phyloP scores from a whole-genome alignment of 2,797 vertebrate species.

The Otolemur crassicaudatus region DNA sequence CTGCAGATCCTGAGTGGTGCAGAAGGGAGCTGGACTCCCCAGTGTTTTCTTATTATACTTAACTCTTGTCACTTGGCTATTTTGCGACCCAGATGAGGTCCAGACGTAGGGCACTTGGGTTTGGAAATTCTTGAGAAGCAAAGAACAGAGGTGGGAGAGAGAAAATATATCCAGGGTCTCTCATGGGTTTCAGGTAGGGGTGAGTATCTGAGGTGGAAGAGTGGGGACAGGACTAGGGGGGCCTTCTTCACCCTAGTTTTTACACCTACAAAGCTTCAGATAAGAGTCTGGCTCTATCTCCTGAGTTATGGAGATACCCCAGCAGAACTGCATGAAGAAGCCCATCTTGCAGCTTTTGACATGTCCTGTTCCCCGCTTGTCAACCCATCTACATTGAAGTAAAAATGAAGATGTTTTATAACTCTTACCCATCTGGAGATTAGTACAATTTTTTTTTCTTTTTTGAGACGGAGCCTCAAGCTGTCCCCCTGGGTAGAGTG shows the following conservation, averaged over 20 bases:
- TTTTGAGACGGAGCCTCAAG: too few species aligned
- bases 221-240: neutral
- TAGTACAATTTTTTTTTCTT: neutral
- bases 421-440: neutral
- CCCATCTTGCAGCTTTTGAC: neutral
- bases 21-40: neutral
- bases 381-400: neutral
- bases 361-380: neutral
- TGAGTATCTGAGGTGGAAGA: neutral
- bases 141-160: neutral
- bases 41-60: neutral
- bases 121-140: constrained; percentile 17
- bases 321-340: neutral
- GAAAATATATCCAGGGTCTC: neutral
- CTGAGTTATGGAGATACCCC: neutral
- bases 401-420: neutral
- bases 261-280: neutral
- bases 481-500: too few species aligned
- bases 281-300: neutral
- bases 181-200: too few species aligned
- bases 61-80: constrained; percentile 42
- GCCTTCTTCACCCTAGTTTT: neutral
- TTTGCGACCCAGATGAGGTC: constrained; percentile 17
- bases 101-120: neutral
- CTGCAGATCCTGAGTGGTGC: neutral